A percentile compares a stretch with the other conserved stretches of the same genome.
Conservation (phyloP, 2,113 vertebrate species). For the Ptilorrhoa leucosticta region DNA sequence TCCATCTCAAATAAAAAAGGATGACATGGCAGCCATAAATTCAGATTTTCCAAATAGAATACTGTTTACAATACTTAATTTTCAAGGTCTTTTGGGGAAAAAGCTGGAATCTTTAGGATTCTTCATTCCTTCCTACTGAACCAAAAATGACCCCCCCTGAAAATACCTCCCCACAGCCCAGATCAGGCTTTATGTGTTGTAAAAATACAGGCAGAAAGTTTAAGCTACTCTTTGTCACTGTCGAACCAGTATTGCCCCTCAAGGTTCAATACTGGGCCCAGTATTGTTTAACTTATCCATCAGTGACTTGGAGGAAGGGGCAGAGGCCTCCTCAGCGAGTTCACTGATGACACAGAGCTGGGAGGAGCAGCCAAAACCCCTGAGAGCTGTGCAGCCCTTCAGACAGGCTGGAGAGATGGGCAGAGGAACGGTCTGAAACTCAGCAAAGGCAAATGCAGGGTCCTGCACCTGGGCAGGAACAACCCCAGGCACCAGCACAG, state of each 20-base stretch:
- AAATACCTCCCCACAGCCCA: background rate
- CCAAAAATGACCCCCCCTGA: accelerated
- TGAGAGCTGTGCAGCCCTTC: background rate
- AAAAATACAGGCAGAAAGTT: background rate
- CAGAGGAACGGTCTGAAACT: background rate
- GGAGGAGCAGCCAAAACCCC: background rate
- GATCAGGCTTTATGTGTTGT: background rate
- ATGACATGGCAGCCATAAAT: background rate
- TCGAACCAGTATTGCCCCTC: accelerated
- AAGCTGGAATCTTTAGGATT: background rate
- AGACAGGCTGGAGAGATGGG: background rate
- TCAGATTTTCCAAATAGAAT: background rate
- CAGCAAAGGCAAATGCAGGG: background rate
- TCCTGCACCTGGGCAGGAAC: background rate
- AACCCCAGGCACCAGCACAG: background rate
- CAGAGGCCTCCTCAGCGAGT: background rate
- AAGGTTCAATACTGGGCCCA: background rate
- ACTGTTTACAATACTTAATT: background rate
- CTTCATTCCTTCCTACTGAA: background rate
- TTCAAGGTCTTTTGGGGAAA: background rate
- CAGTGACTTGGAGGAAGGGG: background rate
- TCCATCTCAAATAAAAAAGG: background rate
- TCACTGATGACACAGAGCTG: background rate
- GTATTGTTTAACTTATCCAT: accelerated
- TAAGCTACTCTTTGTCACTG: background rate